Percentiles rank a stretch among this genome's conserved stretches.
Conservation (phyloP, 1,140 invertebrate species). For the Euwallacea similis region DNA sequence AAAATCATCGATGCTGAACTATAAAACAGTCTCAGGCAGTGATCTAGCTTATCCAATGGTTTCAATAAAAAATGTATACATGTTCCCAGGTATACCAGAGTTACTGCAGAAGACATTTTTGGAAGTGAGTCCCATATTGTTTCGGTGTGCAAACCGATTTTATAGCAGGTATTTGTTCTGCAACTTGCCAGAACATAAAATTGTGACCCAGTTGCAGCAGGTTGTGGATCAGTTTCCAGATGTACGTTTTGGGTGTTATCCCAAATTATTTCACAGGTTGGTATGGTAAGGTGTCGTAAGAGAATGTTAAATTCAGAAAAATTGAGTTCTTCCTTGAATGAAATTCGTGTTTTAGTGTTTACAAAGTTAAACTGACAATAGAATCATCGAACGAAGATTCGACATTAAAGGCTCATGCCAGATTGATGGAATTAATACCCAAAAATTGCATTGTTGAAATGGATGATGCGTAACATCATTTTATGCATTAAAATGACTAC, state of each 20-base stretch:
- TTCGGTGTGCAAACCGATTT: slow-evolving; percentile 53
- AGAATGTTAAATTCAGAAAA: too few relatives aligned
- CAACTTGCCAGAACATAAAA: slow-evolving; percentile 55
- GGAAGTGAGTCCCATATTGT: slow-evolving; percentile 50
- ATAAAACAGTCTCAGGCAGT: slow-evolving; percentile 44
- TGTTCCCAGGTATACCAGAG: slow-evolving; percentile 77
- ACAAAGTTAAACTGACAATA: slow-evolving; percentile 58
- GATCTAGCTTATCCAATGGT: slow-evolving; percentile 66
- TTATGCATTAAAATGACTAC: background rate
- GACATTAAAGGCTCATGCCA: slow-evolving; percentile 52
- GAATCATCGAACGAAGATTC: slow-evolving; percentile 54
- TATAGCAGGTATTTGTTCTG: slow-evolving; percentile 54
- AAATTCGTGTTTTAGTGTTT: slow-evolving; percentile 48
- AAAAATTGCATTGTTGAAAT: slow-evolving; percentile 40
- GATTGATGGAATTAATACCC: slow-evolving; percentile 48
- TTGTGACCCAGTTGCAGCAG: slow-evolving; percentile 53
- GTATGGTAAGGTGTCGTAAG: background rate
- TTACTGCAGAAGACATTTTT: slow-evolving; percentile 65
- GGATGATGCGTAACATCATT: slow-evolving; percentile 7
- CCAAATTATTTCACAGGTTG: slow-evolving; percentile 55
- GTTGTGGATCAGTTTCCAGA: slow-evolving; percentile 56
- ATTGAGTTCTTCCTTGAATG: too few relatives aligned
- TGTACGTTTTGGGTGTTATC: slow-evolving; percentile 60
- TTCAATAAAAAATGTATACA: slow-evolving; percentile 70
- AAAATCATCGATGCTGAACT: slow-evolving; percentile 54